Percentiles rank a stretch among this genome's conserved stretches.
phyloP scores from a whole-genome alignment of 1,140 invertebrate genomes.

The Drosophila micromelanica region DNA sequence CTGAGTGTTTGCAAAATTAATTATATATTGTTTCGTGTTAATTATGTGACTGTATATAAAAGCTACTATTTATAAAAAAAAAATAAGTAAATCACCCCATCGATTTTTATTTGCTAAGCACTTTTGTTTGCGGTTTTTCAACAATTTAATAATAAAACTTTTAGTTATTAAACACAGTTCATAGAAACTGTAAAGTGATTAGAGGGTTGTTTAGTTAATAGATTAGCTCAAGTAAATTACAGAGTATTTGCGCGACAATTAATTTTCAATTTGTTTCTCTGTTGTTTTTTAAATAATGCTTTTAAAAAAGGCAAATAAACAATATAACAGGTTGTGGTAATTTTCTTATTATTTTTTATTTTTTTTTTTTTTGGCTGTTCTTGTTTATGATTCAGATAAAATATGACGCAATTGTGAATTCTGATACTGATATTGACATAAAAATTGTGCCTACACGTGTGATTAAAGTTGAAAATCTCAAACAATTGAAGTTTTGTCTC shows the following conservation, averaged over 20 bases:
- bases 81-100: too few relatives aligned
- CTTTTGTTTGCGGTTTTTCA: too few relatives aligned
- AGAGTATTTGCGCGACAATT: constrained; percentile 18
- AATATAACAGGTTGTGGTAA: constrained; percentile 30
- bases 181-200: too few relatives aligned
- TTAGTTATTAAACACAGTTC: too few relatives aligned
- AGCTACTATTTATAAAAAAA: too few relatives aligned
- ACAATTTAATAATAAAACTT: too few relatives aligned
- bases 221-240: background rate
- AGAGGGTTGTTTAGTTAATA: too few relatives aligned
- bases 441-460: background rate
- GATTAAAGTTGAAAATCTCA: constrained; percentile 4
- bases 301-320: constrained; percentile 8
- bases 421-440: constrained; percentile 13
- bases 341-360: background rate
- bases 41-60: too few relatives aligned
- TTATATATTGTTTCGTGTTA: too few relatives aligned
- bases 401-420: constrained; percentile 13
- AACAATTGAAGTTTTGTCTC: constrained; percentile 16
- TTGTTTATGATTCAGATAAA: constrained; percentile 35
- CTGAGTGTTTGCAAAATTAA: too few relatives aligned
- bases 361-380: constrained; percentile 3
- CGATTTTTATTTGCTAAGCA: too few relatives aligned
- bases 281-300: constrained; percentile 9
- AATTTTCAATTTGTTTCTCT: background rate